phyloP scores from a whole-genome alignment of 2,113 vertebrate genomes.

The Diphyllodes magnificus region DNA sequence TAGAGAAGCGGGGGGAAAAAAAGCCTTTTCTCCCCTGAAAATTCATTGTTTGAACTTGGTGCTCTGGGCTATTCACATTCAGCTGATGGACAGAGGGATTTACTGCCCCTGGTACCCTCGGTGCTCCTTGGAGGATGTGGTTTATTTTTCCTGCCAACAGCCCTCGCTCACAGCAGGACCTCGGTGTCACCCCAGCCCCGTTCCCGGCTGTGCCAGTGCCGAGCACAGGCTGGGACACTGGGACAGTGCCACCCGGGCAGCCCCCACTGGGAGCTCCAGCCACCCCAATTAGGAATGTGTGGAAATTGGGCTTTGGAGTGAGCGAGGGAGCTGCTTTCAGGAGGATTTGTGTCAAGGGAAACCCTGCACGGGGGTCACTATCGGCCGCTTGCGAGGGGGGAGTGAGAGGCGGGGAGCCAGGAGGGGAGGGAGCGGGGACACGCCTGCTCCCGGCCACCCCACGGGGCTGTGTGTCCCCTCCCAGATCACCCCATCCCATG shows the following conservation, averaged over 20 bases:
- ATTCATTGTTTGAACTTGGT: neutral
- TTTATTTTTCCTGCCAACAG: neutral
- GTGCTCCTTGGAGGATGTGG: neutral
- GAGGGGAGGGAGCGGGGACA: neutral
- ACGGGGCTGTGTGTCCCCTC: neutral
- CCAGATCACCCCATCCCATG: accelerated
- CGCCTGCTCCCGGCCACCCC: accelerated
- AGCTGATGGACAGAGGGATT: neutral
- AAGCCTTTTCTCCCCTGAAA: neutral
- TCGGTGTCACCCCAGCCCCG: neutral
- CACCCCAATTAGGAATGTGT: neutral
- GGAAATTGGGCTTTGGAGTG: neutral
- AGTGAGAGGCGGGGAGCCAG: neutral
- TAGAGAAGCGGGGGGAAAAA: accelerated
- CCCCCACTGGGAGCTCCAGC: neutral
- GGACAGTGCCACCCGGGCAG: neutral
- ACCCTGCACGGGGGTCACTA: neutral
- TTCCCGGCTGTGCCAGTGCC: neutral
- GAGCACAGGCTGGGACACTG: neutral
- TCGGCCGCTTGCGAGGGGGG: accelerated
- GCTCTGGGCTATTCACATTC: neutral
- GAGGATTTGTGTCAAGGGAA: neutral
- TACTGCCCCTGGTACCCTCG: neutral
- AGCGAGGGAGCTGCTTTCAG: neutral
- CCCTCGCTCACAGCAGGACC: neutral